Conservation (phyloP, 1,140 invertebrate genomes). For the Lepidurus couesii region DNA sequence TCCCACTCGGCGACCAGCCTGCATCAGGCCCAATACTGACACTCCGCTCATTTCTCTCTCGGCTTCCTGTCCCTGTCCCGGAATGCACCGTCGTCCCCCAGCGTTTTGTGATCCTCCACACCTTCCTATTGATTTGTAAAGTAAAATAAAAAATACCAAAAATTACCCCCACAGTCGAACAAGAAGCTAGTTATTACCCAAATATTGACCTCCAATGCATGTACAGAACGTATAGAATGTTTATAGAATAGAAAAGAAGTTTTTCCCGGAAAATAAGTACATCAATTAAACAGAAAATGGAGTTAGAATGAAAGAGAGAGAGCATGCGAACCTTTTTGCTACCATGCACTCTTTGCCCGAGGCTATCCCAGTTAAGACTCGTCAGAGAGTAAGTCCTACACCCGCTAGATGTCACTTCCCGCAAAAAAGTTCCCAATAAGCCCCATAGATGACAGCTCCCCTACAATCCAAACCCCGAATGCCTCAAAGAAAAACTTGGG, state of each 20-base stretch:
- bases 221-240: no score
- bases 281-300: neutral
- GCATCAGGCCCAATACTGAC: conserved; percentile 20
- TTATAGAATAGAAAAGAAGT: no score
- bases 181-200: neutral
- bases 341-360: neutral
- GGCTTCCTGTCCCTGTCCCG: neutral
- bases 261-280: no score
- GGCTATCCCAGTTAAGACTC: neutral
- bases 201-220: no score
- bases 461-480: no score
- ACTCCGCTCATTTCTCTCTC: conserved; percentile 10
- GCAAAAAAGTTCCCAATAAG: no score
- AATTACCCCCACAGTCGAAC: neutral
- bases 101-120: neutral
- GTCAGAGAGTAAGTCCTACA: neutral
- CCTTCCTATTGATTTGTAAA: neutral
- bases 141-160: neutral
- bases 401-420: neutral
- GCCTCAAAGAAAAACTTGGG: no score
- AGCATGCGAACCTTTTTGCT: neutral
- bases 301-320: neutral
- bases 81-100: conserved; percentile 16
- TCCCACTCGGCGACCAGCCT: conserved; percentile 5
- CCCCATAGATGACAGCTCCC: no score